Base-by-base conservation (phyloP, 2,888 invertebrate species). In the Pammene aurita region DNA sequence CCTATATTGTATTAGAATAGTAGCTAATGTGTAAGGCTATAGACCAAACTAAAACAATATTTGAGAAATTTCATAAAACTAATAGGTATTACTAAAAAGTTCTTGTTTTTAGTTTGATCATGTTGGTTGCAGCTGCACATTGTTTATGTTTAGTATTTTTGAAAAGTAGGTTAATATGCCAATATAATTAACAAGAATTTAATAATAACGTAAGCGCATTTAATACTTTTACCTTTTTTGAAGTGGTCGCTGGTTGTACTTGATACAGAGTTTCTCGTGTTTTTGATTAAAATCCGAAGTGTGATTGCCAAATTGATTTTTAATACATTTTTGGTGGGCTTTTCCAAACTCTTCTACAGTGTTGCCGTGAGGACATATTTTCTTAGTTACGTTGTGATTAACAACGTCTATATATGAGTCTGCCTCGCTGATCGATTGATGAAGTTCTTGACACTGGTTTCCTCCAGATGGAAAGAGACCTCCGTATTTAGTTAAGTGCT, bases 201-300 rank as follows among this genome's bases (percentile, higher is more conserved):
- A 50, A 38, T 11, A 13, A 50, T 14, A 46, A 35, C 13, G 35
- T 38, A 10, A 52, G 14, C 18, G 44, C 5, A 42, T 7, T 41
- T 13, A 18, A 50, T 26, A 34, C 18, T 48, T 78, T 83, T 80
- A 92, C 92, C 92, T 90, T 74, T 92, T 93, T 71, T 90, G 88
- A 73, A 89, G 76, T 1, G 93, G 89, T 64, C 93, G 85, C 72
- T 93, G 93, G 73, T 93, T 93, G 72, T 90, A 93, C 72, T 93
- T 89, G 63, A 93, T 88, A 74, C 93, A 93, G 80, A 90, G 86
- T 65, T 90, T 84, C 73, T 93, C 93, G 69, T 93, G 93, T 67
- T 93, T 93, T 72, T 90, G 88, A 66, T 80, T 85, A 67, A 83
- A 86, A 10, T 88, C 89, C 6, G 83, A 76, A 26, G 74, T 75